Percentiles rank a stretch among this genome's conserved stretches.
These are phyloP conservation scores for Jacana jacana DNA, from an alignment of 2,113 vertebrate species.

Conservation along the genomic window DNA sequence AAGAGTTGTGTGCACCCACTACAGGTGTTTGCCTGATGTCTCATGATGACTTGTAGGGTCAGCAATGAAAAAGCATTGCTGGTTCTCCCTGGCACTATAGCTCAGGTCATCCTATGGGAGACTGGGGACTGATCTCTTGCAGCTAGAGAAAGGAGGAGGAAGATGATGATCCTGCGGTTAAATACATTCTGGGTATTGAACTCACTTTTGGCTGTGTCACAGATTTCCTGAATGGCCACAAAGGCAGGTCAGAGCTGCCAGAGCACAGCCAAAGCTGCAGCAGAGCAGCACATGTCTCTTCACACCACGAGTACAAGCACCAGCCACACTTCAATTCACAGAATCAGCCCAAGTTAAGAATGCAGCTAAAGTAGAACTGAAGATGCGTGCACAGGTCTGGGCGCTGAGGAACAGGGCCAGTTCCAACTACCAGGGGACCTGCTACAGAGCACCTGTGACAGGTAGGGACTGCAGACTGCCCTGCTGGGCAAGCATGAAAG, in stretches of 20 bases:
- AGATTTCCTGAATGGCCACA: neutral
- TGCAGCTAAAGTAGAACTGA: accelerated
- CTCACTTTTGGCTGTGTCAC: neutral
- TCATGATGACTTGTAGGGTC: neutral
- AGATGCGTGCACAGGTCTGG: neutral
- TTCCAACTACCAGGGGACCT: neutral
- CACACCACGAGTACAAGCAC: neutral
- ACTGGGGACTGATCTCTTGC: neutral
- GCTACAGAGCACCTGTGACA: neutral
- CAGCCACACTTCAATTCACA: neutral
- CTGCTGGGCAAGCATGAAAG: neutral
- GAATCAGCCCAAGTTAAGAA: neutral
- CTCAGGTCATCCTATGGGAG: accelerated
- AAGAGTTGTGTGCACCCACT: neutral
- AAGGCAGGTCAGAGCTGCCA: neutral
- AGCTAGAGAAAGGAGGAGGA: neutral
- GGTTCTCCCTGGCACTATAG: neutral
- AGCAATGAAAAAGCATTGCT: neutral
- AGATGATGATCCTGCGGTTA: neutral
- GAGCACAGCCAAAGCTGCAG: neutral
- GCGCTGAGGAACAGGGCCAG: neutral
- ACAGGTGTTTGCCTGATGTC: neutral
- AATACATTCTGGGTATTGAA: neutral
- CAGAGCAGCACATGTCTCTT: neutral
- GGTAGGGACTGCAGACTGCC: neutral